Evolutionary conservation across 2,888 invertebrate genomes (phyloP).

Genomic region (Lasioglossum vierecki): DNA sequence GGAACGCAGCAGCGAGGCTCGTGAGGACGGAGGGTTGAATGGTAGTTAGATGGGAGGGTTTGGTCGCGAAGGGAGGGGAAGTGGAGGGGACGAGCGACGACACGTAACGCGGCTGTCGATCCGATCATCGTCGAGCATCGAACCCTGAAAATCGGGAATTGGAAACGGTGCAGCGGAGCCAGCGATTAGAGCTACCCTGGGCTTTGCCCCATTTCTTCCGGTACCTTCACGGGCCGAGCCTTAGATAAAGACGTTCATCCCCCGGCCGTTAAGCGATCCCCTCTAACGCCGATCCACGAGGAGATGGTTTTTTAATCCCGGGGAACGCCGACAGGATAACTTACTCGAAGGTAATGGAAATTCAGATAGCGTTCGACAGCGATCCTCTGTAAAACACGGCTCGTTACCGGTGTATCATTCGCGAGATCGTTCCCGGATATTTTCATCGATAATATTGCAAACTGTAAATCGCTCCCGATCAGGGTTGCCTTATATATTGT

Average conservation of each 20-base stretch:
- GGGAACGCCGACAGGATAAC: constrained; percentile 36
- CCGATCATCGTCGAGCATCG: constrained; percentile 57
- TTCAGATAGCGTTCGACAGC: constrained; percentile 33
- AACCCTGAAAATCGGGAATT: constrained; percentile 49
- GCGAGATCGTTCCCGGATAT: background rate
- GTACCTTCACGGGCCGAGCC: constrained; percentile 19
- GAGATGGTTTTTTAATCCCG: constrained; percentile 51
- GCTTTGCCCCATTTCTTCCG: constrained; percentile 47
- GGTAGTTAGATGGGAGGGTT: background rate
- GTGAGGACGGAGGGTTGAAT: constrained; percentile 19
- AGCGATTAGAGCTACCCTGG: constrained; percentile 37
- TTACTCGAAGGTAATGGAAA: constrained; percentile 45
- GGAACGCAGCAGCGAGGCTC: constrained; percentile 60
- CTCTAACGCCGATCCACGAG: constrained; percentile 31
- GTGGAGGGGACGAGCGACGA: constrained; percentile 23
- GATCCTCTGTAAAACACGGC: constrained; percentile 10
- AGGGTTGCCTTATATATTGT: no score
- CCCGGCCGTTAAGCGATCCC: constrained; percentile 29
- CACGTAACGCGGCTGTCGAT: constrained; percentile 39
- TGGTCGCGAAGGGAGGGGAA: background rate
- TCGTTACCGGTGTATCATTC: constrained; percentile 6
- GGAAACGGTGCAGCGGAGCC: constrained; percentile 34
- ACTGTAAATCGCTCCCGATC: background rate
- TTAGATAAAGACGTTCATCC: constrained; percentile 46
- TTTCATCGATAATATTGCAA: background rate